Evolutionary conservation across 1,140 invertebrate genomes (phyloP), one percentile per base, ranked within the genome.

Genomic region (Musca domestica): DNA sequence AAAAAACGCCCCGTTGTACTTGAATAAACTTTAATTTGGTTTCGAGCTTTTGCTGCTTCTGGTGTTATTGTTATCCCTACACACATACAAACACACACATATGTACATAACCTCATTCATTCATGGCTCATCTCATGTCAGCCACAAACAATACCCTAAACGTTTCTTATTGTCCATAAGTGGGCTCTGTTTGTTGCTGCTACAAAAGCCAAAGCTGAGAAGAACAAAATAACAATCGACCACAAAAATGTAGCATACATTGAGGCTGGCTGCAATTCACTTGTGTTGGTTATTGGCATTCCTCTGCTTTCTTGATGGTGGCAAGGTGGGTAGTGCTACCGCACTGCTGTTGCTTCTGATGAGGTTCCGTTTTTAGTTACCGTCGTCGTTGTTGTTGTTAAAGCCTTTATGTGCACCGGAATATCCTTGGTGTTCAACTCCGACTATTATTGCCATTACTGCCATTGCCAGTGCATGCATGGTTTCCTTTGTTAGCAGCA

Each of bases 131-230:
- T 61, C 27, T 61, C 56, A 61, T 61, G 56, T 61, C 27, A 34
- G 56, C 56, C 56, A 61, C 56, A 61, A 61, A 61, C 56, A 61
- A 61, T 61, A 61, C 56, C 56, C 27, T 61, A 61, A 61, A 61
- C 56, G 56, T 61, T 61, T 61, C 56, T 61, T 61, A 61, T 41
- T 61, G 56, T 41, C 56, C 27, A 41, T 61, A 61, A 61, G 56
- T 61, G 56, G 34, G 56, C 34, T 41, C 10, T 41, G n/a, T n/a
- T n/a, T n/a, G 34, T 5, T 30, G 27, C 27, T 30, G 9, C 27
- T 41, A 41, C 34, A 41, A 41, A 41, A 41, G 34, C 34, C 34
- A 41, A 41, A 41, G 34, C 34, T 41, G 34, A 41, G 34, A 41
- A 12, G 12, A 41, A 41, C 34, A 41, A 41, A 41, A 41, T 2